Base-by-base conservation (phyloP, 2,113 vertebrate species). In the Pseudois nayaur region DNA sequence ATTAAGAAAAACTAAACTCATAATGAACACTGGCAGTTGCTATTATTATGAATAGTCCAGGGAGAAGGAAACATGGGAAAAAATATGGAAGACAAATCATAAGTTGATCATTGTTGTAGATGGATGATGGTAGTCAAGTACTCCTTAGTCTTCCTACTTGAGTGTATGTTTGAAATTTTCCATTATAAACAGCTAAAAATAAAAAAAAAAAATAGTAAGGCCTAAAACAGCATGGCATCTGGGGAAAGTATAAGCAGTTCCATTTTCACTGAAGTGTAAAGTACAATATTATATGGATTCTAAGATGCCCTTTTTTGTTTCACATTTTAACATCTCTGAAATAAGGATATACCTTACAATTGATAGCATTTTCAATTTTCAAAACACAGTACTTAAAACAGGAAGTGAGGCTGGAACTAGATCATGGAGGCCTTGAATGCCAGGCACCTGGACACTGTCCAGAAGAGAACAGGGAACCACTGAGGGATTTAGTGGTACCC, bases 151-250 rank as follows among this genome's bases (percentile, higher is more conserved):
- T 90, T 57, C 43, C 36, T 92, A 45, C n/a, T 89, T 83, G 36
- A 79, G 60, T 59, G 12, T 57, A 14, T 89, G 29, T 85, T 90
- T 95, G 87, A 90, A 96, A 90, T 95, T 96, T 96, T 90, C 74
- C 48, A 52, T 79, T 92, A 92, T 45, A 95, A 87, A 94, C 27
- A 96, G 52, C 57, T 96, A 31, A 89, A 87, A 93, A 62, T 16
- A 57, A 96, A 74, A 84, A 55, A 84, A 55, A 64, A 55, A 64
- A 79, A 45, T 31, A 62, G n/a, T 57, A 87, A 94, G 25, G 43
- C 48, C 60, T 76, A 78, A 94, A 88, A 94, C 82, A 86, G 64
- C 52, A 93, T 16, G 45, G 76, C 50, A 33, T 88, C 64, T 88
- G 33, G 89, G 67, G 15, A 76, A 40, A 90, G 55, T 10, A 87